Conservation (phyloP, 1,140 invertebrate genomes). For the Epicauta chinensis region DNA sequence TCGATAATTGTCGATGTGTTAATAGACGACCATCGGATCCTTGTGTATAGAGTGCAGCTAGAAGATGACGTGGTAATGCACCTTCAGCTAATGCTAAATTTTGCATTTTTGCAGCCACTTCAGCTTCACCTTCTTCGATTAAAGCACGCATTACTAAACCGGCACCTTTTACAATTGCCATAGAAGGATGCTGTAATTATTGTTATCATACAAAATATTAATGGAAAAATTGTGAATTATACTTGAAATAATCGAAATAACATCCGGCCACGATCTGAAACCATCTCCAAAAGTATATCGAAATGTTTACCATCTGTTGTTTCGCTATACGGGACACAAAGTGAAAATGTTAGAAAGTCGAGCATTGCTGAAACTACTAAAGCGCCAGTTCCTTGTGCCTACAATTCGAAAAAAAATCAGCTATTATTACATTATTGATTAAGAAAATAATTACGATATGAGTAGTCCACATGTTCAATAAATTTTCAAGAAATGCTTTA, state of each 20-base stretch:
- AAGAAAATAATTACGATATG: slow-evolving; percentile 72
- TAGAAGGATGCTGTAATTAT: slow-evolving; percentile 68
- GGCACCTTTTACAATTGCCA: slow-evolving; percentile 97
- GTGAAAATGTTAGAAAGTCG: slow-evolving; percentile 96
- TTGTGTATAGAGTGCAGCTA: slow-evolving; percentile 83
- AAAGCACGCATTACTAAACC: slow-evolving; percentile 95
- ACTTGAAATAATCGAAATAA: slow-evolving; percentile 93
- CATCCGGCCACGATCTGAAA: slow-evolving; percentile 82
- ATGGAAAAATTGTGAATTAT: slow-evolving; percentile 12
- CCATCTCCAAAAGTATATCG: slow-evolving; percentile 89
- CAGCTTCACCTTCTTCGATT: slow-evolving; percentile 92
- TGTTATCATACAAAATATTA: background rate
- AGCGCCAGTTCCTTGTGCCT: slow-evolving; percentile 76
- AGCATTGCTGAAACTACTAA: slow-evolving; percentile 89
- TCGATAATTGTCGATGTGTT: slow-evolving; percentile 84
- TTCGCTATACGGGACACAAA: slow-evolving; percentile 98
- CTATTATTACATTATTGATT: background rate
- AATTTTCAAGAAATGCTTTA: slow-evolving; percentile 84
- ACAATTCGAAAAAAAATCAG: slow-evolving; percentile 37
- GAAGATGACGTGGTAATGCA: slow-evolving; percentile 88
- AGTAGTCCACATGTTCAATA: slow-evolving; percentile 91
- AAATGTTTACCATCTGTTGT: slow-evolving; percentile 98
- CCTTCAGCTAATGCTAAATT: slow-evolving; percentile 93
- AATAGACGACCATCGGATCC: slow-evolving; percentile 70
- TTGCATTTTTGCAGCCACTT: slow-evolving; percentile 92